Base-by-base conservation (phyloP, 2,888 invertebrate genomes). In the Rutpela maculata region DNA sequence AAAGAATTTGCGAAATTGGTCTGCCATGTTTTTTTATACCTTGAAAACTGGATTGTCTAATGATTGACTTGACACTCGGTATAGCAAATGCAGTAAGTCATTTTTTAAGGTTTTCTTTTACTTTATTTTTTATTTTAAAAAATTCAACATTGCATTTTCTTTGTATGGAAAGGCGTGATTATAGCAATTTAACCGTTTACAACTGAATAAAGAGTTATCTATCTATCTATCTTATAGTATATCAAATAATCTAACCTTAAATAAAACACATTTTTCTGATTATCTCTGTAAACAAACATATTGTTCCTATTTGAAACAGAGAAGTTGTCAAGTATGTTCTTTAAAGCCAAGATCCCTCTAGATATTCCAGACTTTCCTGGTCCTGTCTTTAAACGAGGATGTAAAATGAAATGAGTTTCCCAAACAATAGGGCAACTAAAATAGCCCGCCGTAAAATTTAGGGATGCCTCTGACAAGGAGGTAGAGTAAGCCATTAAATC, bases 401-500 rank as follows among this genome's bases (percentile, higher is more conserved):
- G 95, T 7, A 95, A 88, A 70, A 90, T 88, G 85, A 95, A 95
- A 67, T 92, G 91, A 9, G 92, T 93, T 85, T 93, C 92, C 94
- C 95, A 95, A 1, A 95, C 93, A n/a, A 93, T 92, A 5, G 92
- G 92, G 87, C 96, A 96, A 59, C 93, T 92, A 88, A 96, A 96
- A 87, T 93, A 92, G 3, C 95, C 96, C 0, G 94, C 92, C 59
- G 90, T 90, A 84, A 93, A 92, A 83, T 92, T 91, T 19, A 89
- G 68, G 3, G 88, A 88, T 9, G 88, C 87, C 84, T 89, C 91
- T 80, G 90, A 81, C 88, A 90, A 83, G 88, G 87, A 86, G 11
- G 84, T 79, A 60, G 88, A 85, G 73, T 85, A 86, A 19, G 84
- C 77, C 76, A 82, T 79, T 15, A 80, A 19, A 76, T 90, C 89